Base-by-base conservation (phyloP, 2,888 invertebrate genomes). In the Criorhina ranunculi region DNA sequence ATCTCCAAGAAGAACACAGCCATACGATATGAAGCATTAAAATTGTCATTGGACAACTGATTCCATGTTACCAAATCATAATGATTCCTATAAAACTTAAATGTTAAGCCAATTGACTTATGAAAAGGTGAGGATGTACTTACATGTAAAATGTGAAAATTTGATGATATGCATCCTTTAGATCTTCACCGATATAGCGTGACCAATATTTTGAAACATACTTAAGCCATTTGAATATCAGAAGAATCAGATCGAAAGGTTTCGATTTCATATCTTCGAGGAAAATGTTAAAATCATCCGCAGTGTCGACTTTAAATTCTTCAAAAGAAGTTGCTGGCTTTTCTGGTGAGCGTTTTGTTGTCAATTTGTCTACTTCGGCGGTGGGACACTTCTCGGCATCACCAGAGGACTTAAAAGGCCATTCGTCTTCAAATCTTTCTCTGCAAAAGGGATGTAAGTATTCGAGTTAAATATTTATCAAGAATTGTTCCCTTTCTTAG, bases 171-270 rank as follows among this genome's bases (percentile, higher is more conserved):
- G 87, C 72, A 15, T 81, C 69, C 44, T 87, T 88, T 11, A 90
- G 72, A 33, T 89, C 88, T 4, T 87, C 79, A 0, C 89, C 89
- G 29, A 89, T 59, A 5, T 82, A 35, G 24, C 87, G 73, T 8
- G 87, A 70, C 89, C 89, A 90, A 76, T 86, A 88, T 37, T 86
- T 81, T 0, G 90, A 88, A 11, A 89, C 73, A 67, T 87, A 88
- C 77, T 89, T 88, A 6, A 89, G 69, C 90, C 90, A 90, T 59
- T 88, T 85, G 66, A 87, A 88, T 33, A 89, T 88, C 7, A 90
- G 76, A 1, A 87, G 80, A 37, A 89, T 86, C 11, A 90, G 70
- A 87, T 89, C 90, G 33, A 89, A 89, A 5, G 62, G 82, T 29
- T 67, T 57, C 1, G 80, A 62, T 76, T 88, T 67, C 46, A 83